phyloP scores from a whole-genome alignment of 2,888 invertebrate species.

The Aporophyla nigra region DNA sequence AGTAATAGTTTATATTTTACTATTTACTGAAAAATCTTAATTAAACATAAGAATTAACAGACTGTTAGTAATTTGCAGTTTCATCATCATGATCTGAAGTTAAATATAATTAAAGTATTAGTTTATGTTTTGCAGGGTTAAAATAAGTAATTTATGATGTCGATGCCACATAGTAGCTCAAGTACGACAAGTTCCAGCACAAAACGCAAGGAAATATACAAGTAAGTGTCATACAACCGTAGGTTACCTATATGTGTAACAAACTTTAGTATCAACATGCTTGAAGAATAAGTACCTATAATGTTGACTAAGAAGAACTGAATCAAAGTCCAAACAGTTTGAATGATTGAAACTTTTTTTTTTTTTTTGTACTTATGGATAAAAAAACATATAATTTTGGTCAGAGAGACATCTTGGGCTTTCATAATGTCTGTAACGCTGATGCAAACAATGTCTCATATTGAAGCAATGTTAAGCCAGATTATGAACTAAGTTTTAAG shows the following conservation, averaged over 20 bases:
- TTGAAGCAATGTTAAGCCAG: background rate
- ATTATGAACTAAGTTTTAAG: background rate
- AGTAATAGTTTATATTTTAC: constrained; percentile 29
- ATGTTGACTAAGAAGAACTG: background rate
- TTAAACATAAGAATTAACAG: background rate
- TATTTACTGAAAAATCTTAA: background rate
- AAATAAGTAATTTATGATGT: constrained; percentile 76
- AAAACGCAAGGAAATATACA: constrained; percentile 90
- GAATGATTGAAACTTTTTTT: background rate
- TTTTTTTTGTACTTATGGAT: background rate
- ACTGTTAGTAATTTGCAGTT: background rate
- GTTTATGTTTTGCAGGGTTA: constrained; percentile 45
- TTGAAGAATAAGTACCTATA: background rate
- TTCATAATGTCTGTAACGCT: background rate
- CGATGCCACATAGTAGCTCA: constrained; percentile 90
- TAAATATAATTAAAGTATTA: background rate
- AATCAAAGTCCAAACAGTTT: constrained; percentile 28
- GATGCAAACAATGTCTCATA: background rate
- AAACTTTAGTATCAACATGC: background rate
- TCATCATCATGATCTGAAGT: background rate
- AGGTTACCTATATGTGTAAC: too few species aligned
- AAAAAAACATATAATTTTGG: background rate
- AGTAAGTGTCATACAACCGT: constrained; percentile 76
- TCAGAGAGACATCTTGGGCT: background rate
- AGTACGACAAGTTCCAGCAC: constrained; percentile 88